Base-by-base conservation (phyloP, 2,888 invertebrate genomes). In the Apamea anceps region DNA sequence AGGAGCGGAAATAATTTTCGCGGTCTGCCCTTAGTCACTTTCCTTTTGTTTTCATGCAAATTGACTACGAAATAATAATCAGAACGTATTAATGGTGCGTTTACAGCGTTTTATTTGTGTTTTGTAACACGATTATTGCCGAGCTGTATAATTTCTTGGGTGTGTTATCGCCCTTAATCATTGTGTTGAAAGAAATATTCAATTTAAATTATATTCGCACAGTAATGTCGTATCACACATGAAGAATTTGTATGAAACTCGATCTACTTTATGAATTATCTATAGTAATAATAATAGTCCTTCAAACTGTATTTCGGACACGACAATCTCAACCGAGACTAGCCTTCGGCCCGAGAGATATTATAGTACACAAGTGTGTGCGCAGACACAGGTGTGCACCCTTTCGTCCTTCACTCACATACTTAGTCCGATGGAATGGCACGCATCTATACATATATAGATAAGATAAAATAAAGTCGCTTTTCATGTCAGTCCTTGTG, bases 1-100 rank as follows among this genome's bases (percentile, higher is more conserved):
- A 85, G 81, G 80, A 74, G 79, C 80, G 75, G 82, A 88, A 86
- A 89, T 87, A 87, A 89, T 90, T 90, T 92, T 87, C 87, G 82
- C 87, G 86, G 85, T 83, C 81, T 82, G 77, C 86, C 87, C 87
- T 80, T 85, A 81, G 79, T 85, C 79, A 77, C 82, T 86, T 85
- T 88, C 80, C 86, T 86, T 90, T 93, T 92, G 91, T 93, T 91
- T 91, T 91, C 86, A 93, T 92, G 91, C 85, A 91, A 93, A 93
- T 93, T 81, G 67, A 79, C 83, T 79, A 75, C 82, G 79, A 88
- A 89, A 90, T 88, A 89, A 91, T 87, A 91, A 91, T 87, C 80
- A 72, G 67, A 78, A 77, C 68, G 72, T 80, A 84, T 81, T 81
- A 86, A 88, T 77, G 84, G 82, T 21, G 48, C 77, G 71, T 82